These are phyloP conservation scores for Drosophila quasianomalipes DNA, from an alignment of 2,888 invertebrate genomes.

Conservation along the genomic window DNA sequence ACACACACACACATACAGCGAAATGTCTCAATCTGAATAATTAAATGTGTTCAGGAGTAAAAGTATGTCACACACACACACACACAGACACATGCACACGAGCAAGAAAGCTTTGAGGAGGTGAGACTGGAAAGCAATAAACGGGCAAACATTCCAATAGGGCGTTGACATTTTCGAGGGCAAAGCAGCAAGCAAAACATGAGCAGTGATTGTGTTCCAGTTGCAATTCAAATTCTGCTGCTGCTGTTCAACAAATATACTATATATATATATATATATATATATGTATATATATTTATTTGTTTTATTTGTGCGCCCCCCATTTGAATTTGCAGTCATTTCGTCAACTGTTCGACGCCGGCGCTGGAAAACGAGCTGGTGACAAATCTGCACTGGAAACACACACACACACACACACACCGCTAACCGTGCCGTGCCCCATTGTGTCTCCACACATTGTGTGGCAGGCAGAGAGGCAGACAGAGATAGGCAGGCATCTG, in stretches of 20 bases:
- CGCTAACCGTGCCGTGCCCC: conserved; percentile 62
- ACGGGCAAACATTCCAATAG: conserved; percentile 55
- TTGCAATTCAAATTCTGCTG: conserved; percentile 47
- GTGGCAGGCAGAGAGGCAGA: conserved; percentile 23
- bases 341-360: conserved; percentile 68
- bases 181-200: conserved; percentile 55
- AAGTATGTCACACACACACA: conserved; percentile 65
- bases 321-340: conserved; percentile 70
- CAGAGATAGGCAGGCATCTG: conserved; percentile 56
- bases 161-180: conserved; percentile 80
- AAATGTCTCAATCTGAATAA: conserved; percentile 75
- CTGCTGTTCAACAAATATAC: neutral
- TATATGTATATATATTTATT: neutral
- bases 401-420: conserved; percentile 1
- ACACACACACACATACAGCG: conserved; percentile 18
- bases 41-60: conserved; percentile 78
- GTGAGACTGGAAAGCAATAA: conserved; percentile 46
- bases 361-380: conserved; percentile 69
- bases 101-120: conserved; percentile 37
- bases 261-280: neutral
- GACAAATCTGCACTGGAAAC: conserved; percentile 62
- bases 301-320: conserved; percentile 45
- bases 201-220: conserved; percentile 51
- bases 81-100: neutral
- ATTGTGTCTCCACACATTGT: conserved; percentile 53